Evolutionary conservation across 2,797 vertebrate species (phyloP).

Genomic region (Kryptolebias ocellatus): DNA sequence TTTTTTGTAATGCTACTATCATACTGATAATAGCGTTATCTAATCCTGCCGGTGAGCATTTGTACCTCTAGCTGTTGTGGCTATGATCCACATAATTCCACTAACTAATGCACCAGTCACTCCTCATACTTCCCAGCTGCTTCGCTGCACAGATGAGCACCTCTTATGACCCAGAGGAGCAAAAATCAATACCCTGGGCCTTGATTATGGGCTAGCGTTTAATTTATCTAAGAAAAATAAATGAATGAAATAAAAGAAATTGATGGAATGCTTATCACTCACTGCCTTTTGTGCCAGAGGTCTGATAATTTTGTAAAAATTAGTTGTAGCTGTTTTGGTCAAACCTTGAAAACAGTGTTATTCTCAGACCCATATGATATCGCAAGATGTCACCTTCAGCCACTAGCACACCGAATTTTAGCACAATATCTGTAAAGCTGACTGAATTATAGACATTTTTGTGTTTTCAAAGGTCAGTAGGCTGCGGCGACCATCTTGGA

Average conservation of each 20-base stretch:
- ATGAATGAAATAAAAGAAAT: background rate
- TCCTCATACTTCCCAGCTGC: conserved; percentile 64
- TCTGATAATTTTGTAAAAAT: no score
- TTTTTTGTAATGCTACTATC: conserved; percentile 81
- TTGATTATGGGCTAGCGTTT: conserved; percentile 16
- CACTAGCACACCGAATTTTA: no score
- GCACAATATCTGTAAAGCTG: no score
- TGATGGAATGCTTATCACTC: no score
- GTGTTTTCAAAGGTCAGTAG: no score
- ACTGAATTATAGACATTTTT: no score
- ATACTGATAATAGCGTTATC: conserved; percentile 82
- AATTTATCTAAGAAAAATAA: conserved; percentile 17
- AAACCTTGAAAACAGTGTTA: no score
- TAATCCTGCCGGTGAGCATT: conserved; percentile 79
- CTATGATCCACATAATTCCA: conserved; percentile 81
- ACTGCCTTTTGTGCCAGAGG: no score
- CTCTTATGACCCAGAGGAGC: conserved; percentile 62
- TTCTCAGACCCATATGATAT: no score
- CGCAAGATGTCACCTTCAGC: no score
- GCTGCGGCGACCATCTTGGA: no score
- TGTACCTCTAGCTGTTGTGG: conserved; percentile 75
- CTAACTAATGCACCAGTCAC: conserved; percentile 80
- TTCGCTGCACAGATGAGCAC: conserved; percentile 51
- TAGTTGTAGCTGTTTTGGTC: no score
- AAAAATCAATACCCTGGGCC: conserved; percentile 40